Evolutionary conservation across 2,888 invertebrate genomes (phyloP), one percentile per base, ranked within the genome.

Genomic region (Cryptus viduatorius): DNA sequence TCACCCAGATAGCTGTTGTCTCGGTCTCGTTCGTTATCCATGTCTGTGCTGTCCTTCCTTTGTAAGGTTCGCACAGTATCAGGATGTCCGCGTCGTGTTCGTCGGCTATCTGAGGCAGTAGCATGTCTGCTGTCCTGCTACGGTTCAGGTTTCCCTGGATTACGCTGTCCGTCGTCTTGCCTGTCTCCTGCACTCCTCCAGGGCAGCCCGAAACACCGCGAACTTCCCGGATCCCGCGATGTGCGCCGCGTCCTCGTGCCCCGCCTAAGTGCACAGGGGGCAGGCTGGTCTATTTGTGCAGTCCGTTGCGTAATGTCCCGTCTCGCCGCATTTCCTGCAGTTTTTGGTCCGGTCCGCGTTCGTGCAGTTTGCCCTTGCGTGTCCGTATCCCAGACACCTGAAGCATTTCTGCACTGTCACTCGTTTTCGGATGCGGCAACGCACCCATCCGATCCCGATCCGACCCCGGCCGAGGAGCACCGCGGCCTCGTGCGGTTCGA

Each of bases 1-100:
- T 79, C 50, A 85, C 67, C 78, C 81, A 86, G 81, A 84, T 86
- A n/a, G n/a, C n/a, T n/a, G n/a, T n/a, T n/a, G n/a, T n/a, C n/a
- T n/a, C n/a, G n/a, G n/a, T n/a, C n/a, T n/a, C n/a, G n/a, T n/a
- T n/a, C n/a, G n/a, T n/a, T n/a, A n/a, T n/a, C n/a, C n/a, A n/a
- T n/a, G n/a, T n/a, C n/a, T n/a, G n/a, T n/a, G n/a, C n/a, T n/a
- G n/a, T n/a, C n/a, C n/a, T n/a, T n/a, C n/a, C n/a, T n/a, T n/a
- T n/a, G n/a, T n/a, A n/a, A n/a, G n/a, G n/a, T n/a, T n/a, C n/a
- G n/a, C n/a, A n/a, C n/a, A n/a, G n/a, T n/a, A n/a, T n/a, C n/a
- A n/a, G n/a, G n/a, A n/a, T n/a, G n/a, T n/a, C n/a, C n/a, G n/a
- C n/a, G n/a, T n/a, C n/a, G n/a, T n/a, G n/a, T n/a, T n/a, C n/a